These are phyloP conservation scores for Eremobia ochroleuca DNA, from an alignment of 2,888 invertebrate genomes.

Conservation along the genomic window DNA sequence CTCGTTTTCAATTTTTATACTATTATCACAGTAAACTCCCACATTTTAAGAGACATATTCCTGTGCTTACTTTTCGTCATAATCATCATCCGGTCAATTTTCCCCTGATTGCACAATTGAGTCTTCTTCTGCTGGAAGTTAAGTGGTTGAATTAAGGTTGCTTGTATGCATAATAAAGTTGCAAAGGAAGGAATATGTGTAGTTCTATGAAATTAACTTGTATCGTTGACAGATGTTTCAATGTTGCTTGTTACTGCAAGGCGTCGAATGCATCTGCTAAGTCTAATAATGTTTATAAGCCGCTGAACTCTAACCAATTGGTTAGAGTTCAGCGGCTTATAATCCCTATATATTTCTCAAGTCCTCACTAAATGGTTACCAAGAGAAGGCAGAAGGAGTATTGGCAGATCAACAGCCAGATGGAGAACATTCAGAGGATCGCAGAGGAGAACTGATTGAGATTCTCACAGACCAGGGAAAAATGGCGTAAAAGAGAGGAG, in stretches of 20 bases:
- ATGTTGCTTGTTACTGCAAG: conserved; percentile 2
- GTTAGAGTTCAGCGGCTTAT: too few relatives aligned
- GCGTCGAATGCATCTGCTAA: conserved; percentile 35
- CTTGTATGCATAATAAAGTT: conserved; percentile 22
- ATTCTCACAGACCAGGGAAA: neutral
- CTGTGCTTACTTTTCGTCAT: neutral
- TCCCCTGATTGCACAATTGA: conserved; percentile 65
- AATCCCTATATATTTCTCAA: neutral
- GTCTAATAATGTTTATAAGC: neutral
- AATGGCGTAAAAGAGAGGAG: neutral
- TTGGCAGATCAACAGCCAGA: neutral
- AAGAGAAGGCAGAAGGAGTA: too few relatives aligned
- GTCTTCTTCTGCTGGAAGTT: conserved; percentile 56
- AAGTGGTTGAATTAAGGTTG: conserved; percentile 47
- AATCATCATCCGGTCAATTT: conserved; percentile 52
- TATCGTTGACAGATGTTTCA: conserved; percentile 19
- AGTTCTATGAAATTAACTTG: conserved; percentile 18
- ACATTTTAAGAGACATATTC: neutral
- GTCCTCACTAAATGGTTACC: neutral
- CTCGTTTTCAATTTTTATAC: conserved; percentile 24
- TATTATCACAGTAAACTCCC: conserved; percentile 6
- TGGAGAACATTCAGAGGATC: neutral
- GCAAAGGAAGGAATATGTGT: conserved; percentile 1
- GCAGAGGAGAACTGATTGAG: neutral
- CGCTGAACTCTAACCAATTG: neutral